phyloP scores from a whole-genome alignment of 2,888 invertebrate species.

The Theretra japonica region DNA sequence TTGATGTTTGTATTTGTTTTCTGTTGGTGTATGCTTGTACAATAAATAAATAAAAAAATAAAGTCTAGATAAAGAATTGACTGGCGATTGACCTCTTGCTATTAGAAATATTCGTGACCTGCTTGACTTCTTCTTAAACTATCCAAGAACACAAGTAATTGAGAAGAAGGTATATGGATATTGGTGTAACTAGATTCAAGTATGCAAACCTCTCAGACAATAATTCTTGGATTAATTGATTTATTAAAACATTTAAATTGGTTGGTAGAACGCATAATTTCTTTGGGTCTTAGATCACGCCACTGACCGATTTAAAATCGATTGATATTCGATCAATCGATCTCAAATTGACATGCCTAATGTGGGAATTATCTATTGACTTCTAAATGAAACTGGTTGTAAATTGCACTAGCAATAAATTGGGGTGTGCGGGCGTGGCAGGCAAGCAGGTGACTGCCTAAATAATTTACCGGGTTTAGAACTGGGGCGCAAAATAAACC shows the following conservation, averaged over 20 bases:
- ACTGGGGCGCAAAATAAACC: not conserved
- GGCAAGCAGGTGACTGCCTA: not conserved
- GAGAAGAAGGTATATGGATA: too few relatives aligned
- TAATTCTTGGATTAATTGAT: not conserved
- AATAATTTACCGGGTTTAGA: not conserved
- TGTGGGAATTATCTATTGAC: not conserved
- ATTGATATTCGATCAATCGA: not conserved
- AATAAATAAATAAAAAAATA: too few relatives aligned
- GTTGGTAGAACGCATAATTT: not conserved
- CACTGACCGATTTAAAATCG: conserved; percentile 5
- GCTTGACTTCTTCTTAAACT: too few relatives aligned
- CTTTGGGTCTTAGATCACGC: not conserved
- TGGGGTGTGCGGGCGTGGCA: conserved; percentile 3
- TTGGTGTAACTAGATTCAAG: too few relatives aligned
- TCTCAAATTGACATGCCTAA: not conserved
- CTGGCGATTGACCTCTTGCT: too few relatives aligned
- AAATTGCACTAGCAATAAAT: not conserved
- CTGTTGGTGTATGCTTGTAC: too few relatives aligned
- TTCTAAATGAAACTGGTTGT: not conserved
- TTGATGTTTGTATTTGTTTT: too few relatives aligned
- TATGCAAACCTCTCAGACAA: too few relatives aligned
- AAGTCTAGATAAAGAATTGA: too few relatives aligned
- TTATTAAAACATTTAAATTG: not conserved
- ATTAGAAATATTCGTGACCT: too few relatives aligned
- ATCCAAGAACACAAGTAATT: too few relatives aligned